A percentile compares a stretch with the other conserved stretches of the same genome.
phyloP scores from a whole-genome alignment of 1,140 invertebrate species.

The Sinonovacula constricta region DNA sequence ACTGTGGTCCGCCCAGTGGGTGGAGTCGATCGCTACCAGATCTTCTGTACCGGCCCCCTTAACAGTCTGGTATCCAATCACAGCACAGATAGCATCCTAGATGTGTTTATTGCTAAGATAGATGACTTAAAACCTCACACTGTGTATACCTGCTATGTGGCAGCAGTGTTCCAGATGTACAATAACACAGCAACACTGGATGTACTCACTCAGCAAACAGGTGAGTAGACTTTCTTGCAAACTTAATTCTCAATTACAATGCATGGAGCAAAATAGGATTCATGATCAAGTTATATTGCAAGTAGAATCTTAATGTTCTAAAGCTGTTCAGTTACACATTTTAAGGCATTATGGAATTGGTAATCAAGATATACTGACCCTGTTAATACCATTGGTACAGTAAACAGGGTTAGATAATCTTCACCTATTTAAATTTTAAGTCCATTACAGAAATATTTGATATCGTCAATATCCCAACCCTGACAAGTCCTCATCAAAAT shows the following conservation, averaged over 20 bases:
- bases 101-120: constrained; percentile 43
- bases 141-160: constrained; percentile 60
- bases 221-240: constrained; percentile 41
- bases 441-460: too few relatives aligned
- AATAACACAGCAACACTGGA: constrained; percentile 33
- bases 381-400: too few relatives aligned
- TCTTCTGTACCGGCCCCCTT: constrained; percentile 47
- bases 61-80: constrained; percentile 37
- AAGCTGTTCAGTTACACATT: too few relatives aligned
- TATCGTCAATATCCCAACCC: too few relatives aligned
- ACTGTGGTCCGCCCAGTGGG: constrained; percentile 55
- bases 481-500: too few relatives aligned
- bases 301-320: too few relatives aligned
- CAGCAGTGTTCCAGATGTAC: constrained; percentile 49
- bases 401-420: too few relatives aligned
- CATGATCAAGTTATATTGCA: too few relatives aligned
- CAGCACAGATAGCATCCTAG: constrained; percentile 18
- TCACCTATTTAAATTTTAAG: too few relatives aligned
- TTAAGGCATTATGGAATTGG: too few relatives aligned
- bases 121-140: constrained; percentile 57
- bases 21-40: constrained; percentile 54
- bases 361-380: too few relatives aligned
- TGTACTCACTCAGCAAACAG: constrained; percentile 59
- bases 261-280: too few relatives aligned
- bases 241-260: neutral